These are phyloP conservation scores for Alexandromys fortis DNA, from an alignment of 2,113 vertebrate species.

Conservation along the genomic window DNA sequence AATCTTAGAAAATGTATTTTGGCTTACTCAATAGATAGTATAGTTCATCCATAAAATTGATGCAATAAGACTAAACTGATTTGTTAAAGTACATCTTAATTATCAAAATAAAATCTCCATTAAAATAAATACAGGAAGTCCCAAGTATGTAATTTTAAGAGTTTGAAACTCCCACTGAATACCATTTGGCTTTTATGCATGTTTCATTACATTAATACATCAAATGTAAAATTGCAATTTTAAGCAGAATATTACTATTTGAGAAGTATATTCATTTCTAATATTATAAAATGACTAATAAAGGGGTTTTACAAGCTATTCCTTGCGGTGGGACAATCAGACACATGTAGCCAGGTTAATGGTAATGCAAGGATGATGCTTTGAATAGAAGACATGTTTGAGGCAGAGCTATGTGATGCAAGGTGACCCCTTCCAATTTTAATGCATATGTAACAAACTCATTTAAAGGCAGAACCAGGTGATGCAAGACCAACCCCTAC, in stretches of 20 bases:
- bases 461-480: not conserved
- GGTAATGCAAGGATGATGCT: not conserved
- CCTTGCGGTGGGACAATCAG: not conserved
- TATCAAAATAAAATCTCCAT: not conserved
- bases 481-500: not conserved
- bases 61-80: not conserved
- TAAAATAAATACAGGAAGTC: not conserved
- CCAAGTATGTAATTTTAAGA: not conserved
- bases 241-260: not conserved
- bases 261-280: not conserved
- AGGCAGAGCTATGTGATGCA: not conserved
- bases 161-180: not conserved
- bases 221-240: not conserved
- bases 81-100: conserved; percentile 13
- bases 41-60: conserved; percentile 16
- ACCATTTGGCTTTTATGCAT: not conserved
- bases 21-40: not conserved
- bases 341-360: not conserved
- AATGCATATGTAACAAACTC: not conserved
- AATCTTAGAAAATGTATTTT: conserved; percentile 1
- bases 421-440: not conserved
- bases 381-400: not conserved
- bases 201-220: not conserved
- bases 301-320: not conserved
- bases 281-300: not conserved